phyloP scores from a whole-genome alignment of 92 coral and sea anemone species.

The Chrysogorgia sp. region DNA sequence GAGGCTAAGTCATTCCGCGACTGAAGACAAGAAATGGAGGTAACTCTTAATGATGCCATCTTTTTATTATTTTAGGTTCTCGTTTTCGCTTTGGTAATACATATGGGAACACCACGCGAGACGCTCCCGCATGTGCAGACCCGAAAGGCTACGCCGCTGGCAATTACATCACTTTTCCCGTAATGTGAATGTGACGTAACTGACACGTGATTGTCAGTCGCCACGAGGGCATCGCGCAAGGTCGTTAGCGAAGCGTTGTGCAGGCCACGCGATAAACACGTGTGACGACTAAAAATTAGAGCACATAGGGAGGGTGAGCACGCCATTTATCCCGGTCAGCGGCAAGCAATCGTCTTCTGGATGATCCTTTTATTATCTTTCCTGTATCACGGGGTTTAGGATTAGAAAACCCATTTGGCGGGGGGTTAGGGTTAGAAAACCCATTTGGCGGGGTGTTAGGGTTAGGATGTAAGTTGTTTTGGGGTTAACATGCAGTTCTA shows the following conservation, averaged over 20 bases:
- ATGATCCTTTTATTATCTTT: too few species aligned
- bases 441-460: too few species aligned
- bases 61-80: constrained; percentile 62
- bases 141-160: constrained; percentile 82
- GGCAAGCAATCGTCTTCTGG: too few species aligned
- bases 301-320: too few species aligned
- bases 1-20: too few species aligned
- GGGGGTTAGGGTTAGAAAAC: too few species aligned
- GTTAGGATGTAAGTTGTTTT: too few species aligned
- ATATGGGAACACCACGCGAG: constrained; percentile 92
- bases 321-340: too few species aligned
- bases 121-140: constrained; percentile 82
- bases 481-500: too few species aligned
- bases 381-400: too few species aligned
- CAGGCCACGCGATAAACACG: neutral
- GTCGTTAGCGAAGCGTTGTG: neutral
- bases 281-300: too few species aligned
- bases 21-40: neutral
- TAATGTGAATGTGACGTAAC: constrained; percentile 64
- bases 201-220: neutral
- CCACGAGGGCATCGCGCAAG: neutral
- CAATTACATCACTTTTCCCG: constrained; percentile 79
- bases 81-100: constrained; percentile 96
- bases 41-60: neutral
- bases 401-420: too few species aligned